Conservation (phyloP, 2,113 vertebrate species). For the Coryphaenoides rupestris region DNA sequence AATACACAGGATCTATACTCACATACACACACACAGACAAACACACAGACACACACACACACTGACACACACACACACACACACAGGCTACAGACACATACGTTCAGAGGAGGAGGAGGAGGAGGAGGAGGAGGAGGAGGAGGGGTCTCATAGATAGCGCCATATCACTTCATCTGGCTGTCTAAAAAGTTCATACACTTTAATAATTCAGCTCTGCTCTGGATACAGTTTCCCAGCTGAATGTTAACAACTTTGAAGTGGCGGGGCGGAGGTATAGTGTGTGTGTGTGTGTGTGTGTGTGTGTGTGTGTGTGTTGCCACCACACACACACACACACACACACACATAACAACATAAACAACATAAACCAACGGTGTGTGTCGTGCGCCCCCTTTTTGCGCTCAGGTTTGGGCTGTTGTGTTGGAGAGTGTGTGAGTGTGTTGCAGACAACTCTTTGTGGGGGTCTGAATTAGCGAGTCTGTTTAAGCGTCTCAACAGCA, state of each 20-base stretch:
- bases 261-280: conserved; percentile 69
- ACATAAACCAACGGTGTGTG: no score
- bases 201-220: conserved; percentile 99
- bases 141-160: conserved; percentile 96
- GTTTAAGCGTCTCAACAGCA: no score
- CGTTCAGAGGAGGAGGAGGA: conserved; percentile 77
- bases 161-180: conserved; percentile 99
- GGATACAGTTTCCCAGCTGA: conserved; percentile 99
- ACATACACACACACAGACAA: conserved; percentile 13
- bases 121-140: conserved; percentile 85
- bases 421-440: no score
- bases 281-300: conserved; percentile 34
- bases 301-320: conserved; percentile 51
- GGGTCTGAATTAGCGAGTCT: no score
- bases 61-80: conserved; percentile 39
- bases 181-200: conserved; percentile 98
- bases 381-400: no score
- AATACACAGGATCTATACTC: background rate
- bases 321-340: conserved; percentile 3
- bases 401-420: no score
- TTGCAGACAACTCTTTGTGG: no score
- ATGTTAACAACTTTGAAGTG: conserved; percentile 99
- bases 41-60: conserved; percentile 32
- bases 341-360: background rate
- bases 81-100: conserved; percentile 61